Conservation (phyloP, 2,797 vertebrate species). For the Centropyge bicolor region DNA sequence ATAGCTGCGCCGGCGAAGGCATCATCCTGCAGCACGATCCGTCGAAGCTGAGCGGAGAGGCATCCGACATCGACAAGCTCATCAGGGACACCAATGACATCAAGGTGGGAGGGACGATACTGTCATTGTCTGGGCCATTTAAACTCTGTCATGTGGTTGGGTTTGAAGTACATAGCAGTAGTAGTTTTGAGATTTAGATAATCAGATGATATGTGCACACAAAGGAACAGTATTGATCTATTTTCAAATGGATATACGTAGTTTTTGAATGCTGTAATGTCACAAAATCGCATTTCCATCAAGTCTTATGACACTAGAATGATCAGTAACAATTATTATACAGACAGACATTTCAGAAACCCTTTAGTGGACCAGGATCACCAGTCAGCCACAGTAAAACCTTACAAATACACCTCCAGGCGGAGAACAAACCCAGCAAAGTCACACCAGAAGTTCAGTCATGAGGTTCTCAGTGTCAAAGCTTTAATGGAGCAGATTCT, state of each 20-base stretch:
- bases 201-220: neutral
- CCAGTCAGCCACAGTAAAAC: neutral
- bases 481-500: neutral
- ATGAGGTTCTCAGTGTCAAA: neutral
- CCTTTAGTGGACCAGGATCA: too few species aligned
- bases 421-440: neutral
- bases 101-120: conserved; percentile 81
- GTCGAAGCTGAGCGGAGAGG: conserved; percentile 89
- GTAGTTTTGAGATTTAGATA: too few species aligned
- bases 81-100: conserved; percentile 93
- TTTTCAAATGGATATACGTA: neutral
- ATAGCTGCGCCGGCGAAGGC: conserved; percentile 97
- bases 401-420: neutral
- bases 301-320: neutral
- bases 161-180: neutral
- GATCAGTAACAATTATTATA: neutral
- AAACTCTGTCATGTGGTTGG: neutral
- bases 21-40: conserved; percentile 93
- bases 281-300: neutral
- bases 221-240: too few species aligned
- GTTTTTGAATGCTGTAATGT: neutral
- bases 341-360: neutral
- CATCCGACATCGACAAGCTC: conserved; percentile 92
- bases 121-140: too few species aligned
- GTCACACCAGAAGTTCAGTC: neutral